Base-by-base conservation (phyloP, 1,140 invertebrate species). In the Cyclargus thomasi region DNA sequence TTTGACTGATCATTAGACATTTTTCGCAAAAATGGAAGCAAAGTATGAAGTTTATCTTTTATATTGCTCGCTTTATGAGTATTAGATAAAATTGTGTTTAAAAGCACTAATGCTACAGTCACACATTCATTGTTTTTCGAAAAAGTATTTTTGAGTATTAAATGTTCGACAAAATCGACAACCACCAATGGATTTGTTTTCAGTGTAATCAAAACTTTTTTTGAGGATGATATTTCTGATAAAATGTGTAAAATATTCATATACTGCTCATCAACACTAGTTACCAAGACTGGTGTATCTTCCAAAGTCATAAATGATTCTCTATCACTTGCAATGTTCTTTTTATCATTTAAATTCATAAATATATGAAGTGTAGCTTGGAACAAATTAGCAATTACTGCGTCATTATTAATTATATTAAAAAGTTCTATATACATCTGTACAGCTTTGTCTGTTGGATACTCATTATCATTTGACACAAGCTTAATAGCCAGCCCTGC, bases 41-140 rank as follows among this genome's bases (percentile, higher is more conserved):
- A 68, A 16, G 74, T 74, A 39, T 36, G 66, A 62, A 88, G 77
- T 67, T 64, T 80, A 22, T 70, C 29, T 70, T 84, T 68, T 18
- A 90, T 65, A 16, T 77, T 69, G 14, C 73, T 67, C 17, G 57
- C 74, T 22, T 82, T 75, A 11, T 73, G 71, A 20, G 73, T 72
- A 64, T 86, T 86, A 65, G 81, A 74, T 63, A 89, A 68, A 67
- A 92, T 79, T 65, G 91, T 86, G 53, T 90, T 86, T 17, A 92
- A 69, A 16, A 92, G 69, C 23, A 92, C 86, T 74, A 92, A 86
- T 55, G 91, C 82, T 70, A 92, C 83, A 36, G 88, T 86, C 39
- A 88, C 81, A 78, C 91, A 85, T 70, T 91, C 90, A 64, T 84
- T 78, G 78, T 83, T 77, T n/a, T 39, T 53, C 21, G 75, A 36